Evolutionary conservation across 2,888 invertebrate species (phyloP), one percentile per base, ranked within the genome.

Genomic region (Thysanoteuthis rhombus): DNA sequence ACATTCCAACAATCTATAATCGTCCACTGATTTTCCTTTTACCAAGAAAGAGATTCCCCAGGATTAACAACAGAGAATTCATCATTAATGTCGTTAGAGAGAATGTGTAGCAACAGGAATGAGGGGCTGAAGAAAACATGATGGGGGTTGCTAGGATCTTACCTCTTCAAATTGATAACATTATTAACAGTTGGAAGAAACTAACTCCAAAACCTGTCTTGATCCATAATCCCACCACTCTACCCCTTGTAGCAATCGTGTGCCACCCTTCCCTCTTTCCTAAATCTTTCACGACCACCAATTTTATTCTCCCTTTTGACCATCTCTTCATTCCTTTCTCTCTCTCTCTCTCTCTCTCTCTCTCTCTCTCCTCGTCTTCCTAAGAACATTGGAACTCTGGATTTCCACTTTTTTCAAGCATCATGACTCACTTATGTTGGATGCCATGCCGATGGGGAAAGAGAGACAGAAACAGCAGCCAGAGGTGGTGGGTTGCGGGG

Each of bases 111-210:
- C 16, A n/a, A 32, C 32, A n/a, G 75, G 52, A 1, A 10, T n/a
- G 75, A 10, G 75, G n/a, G 75, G 75, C n/a, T n/a, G 8, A 32
- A 75, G n/a, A 16, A 75, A 75, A 75, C 32, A 75, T 10, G 10
- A 16, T 8, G 0, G 32, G 75, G 10, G n/a, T 4, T 75, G 75
- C 32, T 10, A 8, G 32, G 75, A 75, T 75, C n/a, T 75, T 75
- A 75, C 75, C 75, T 75, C 75, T n/a, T 32, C 12, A 75, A 75
- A 75, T 75, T 75, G 75, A 75, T 75, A 75, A 75, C 75, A 75
- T n/a, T 75, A 75, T 75, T 75, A 75, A 75, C 75, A 75, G n/a
- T 75, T n/a, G 75, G n/a, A 75, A 75, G 75, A 75, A n/a, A n/a
- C 32, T 75, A n/a, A 10, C n/a, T 75, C 75, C n/a, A 75, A 32